Evolutionary conservation across 2,113 vertebrate species (phyloP).

Genomic region (Mormyrus iriodes): DNA sequence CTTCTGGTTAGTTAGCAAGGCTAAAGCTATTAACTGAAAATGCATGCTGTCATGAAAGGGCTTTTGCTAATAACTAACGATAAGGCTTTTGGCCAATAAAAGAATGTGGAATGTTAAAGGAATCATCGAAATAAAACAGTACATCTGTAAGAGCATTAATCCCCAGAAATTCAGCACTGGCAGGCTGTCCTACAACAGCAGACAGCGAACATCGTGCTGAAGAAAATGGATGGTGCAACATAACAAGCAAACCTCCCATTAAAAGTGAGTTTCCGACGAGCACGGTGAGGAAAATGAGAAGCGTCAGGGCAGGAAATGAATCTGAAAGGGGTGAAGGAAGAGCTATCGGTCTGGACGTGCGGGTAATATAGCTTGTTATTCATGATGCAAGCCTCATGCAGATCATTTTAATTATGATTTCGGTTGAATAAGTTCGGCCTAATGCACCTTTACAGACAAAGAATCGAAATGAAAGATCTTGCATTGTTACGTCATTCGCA

Average conservation of each 20-base stretch:
- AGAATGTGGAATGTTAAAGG: not conserved
- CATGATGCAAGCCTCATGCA: not conserved
- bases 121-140: not conserved
- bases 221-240: not conserved
- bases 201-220: not conserved
- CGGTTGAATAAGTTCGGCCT: not conserved
- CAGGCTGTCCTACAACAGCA: not conserved
- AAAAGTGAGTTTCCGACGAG: not conserved
- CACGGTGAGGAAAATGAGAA: not conserved
- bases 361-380: not conserved
- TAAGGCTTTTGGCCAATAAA: not conserved
- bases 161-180: not conserved
- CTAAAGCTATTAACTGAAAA: not conserved
- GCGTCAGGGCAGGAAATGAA: constrained; percentile 1
- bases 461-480: not conserved
- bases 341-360: not conserved
- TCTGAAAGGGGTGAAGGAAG: not conserved
- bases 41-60: not conserved
- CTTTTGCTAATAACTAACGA: not conserved
- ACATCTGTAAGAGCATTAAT: not conserved
- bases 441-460: not conserved
- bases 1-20: not conserved
- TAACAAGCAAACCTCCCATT: not conserved
- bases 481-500: not conserved
- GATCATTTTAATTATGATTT: constrained; percentile 1